A percentile compares a stretch with the other conserved stretches of the same genome.
Evolutionary conservation across 1,140 invertebrate species (phyloP).

Genomic region (Oedothorax gibbosus): DNA sequence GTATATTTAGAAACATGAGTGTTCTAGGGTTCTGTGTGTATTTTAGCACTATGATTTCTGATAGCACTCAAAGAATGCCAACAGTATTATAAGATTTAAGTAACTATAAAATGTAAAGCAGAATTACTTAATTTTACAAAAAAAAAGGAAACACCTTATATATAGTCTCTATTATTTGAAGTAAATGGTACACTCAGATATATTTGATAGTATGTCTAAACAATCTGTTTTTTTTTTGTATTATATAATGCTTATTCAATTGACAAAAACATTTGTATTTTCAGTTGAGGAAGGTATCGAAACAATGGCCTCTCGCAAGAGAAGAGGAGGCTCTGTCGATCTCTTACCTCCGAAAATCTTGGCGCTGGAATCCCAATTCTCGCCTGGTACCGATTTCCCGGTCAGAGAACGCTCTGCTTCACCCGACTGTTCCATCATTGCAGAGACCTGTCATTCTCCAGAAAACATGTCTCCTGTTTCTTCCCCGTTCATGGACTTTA

Average conservation of each 20-base stretch:
- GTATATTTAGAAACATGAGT: too few species aligned
- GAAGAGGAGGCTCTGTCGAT: conserved; percentile 20
- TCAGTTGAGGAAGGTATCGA: conserved; percentile 38
- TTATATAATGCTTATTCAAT: neutral
- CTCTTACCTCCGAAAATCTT: conserved; percentile 29
- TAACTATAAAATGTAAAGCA: too few species aligned
- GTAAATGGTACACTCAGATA: neutral
- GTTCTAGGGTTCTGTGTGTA: too few species aligned
- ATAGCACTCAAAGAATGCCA: too few species aligned
- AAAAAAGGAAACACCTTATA: too few species aligned
- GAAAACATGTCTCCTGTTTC: conserved; percentile 14
- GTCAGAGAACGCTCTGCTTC: neutral
- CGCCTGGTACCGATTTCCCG: neutral
- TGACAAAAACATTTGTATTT: neutral
- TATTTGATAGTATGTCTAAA: neutral
- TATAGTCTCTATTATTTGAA: too few species aligned
- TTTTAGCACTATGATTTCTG: too few species aligned
- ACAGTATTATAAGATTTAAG: too few species aligned
- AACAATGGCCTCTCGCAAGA: conserved; percentile 48
- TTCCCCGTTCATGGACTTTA: conserved; percentile 2
- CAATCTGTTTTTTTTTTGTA: neutral
- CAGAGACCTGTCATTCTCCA: conserved; percentile 12
- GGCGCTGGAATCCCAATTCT: conserved; percentile 19
- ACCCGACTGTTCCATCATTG: conserved; percentile 13
- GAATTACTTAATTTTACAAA: too few species aligned